phyloP scores from a whole-genome alignment of 2,888 invertebrate genomes.

The Patella caerulea region DNA sequence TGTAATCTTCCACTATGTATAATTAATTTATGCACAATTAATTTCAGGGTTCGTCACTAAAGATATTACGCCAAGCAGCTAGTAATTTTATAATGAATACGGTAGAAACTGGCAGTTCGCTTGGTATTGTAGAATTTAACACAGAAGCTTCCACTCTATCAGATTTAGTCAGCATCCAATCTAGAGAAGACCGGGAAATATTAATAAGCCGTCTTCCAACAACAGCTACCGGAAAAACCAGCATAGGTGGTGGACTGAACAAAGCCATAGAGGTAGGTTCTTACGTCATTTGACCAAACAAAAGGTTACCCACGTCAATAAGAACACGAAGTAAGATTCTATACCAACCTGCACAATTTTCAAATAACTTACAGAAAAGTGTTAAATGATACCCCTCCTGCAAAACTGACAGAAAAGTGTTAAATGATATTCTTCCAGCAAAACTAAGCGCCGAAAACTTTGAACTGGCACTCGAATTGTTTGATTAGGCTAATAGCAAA shows the following conservation, averaged over 20 bases:
- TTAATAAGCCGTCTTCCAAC: slow-evolving; percentile 36
- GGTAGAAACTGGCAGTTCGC: slow-evolving; percentile 34
- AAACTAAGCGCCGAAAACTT: too few relatives aligned
- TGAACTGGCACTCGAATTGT: too few relatives aligned
- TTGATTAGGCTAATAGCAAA: too few relatives aligned
- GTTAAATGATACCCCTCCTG: too few relatives aligned
- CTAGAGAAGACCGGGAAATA: slow-evolving; percentile 32
- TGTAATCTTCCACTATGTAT: too few relatives aligned
- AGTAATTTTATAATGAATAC: slow-evolving; percentile 40
- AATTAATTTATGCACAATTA: neutral
- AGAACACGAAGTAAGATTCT: too few relatives aligned
- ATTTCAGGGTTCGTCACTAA: slow-evolving; percentile 34
- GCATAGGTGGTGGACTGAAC: slow-evolving; percentile 43
- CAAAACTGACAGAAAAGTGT: too few relatives aligned
- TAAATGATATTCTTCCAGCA: too few relatives aligned
- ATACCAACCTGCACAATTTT: too few relatives aligned
- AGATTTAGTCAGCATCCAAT: slow-evolving; percentile 31
- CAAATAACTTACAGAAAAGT: too few relatives aligned
- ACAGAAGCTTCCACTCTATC: slow-evolving; percentile 35
- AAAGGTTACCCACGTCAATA: too few relatives aligned
- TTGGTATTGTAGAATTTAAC: slow-evolving; percentile 43
- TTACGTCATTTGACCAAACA: neutral
- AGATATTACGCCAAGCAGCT: slow-evolving; percentile 35
- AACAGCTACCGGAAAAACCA: slow-evolving; percentile 40
- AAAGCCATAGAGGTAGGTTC: slow-evolving; percentile 39